These are phyloP conservation scores for Acanthornis magna DNA, from an alignment of 2,797 vertebrate species.

Conservation along the genomic window DNA sequence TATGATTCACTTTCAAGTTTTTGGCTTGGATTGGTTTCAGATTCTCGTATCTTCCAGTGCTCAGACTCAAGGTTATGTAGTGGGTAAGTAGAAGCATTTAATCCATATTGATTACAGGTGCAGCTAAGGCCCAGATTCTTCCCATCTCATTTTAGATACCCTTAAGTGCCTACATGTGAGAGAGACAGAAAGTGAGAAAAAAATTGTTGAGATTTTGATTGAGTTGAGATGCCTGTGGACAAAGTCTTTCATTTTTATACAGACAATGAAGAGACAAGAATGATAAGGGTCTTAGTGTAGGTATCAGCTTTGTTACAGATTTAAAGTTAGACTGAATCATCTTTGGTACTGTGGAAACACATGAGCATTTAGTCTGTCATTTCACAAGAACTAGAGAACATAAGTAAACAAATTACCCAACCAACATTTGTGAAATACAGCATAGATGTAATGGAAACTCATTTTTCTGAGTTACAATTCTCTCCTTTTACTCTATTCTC, in stretches of 20 bases:
- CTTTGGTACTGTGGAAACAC: neutral
- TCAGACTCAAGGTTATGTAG: neutral
- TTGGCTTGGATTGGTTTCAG: neutral
- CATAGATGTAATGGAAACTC: neutral
- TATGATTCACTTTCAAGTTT: neutral
- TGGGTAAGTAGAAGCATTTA: neutral
- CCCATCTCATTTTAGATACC: neutral
- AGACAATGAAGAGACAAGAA: neutral
- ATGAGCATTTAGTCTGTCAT: neutral
- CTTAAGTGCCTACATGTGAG: neutral
- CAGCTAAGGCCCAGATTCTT: neutral
- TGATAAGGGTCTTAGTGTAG: neutral
- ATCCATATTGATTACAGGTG: neutral
- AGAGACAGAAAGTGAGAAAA: neutral
- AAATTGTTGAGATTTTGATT: neutral
- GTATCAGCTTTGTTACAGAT: neutral
- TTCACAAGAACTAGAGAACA: neutral
- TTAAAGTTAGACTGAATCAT: neutral
- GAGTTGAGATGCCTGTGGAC: neutral
- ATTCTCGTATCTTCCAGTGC: neutral
- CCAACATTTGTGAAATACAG: neutral
- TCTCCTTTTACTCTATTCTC: neutral
- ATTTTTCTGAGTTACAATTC: neutral
- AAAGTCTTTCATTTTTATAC: neutral
- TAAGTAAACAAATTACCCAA: neutral